phyloP scores from a whole-genome alignment of 30 jellyfish, hydroid and myxozoan genomes.

The Rhopilema esculentum region DNA sequence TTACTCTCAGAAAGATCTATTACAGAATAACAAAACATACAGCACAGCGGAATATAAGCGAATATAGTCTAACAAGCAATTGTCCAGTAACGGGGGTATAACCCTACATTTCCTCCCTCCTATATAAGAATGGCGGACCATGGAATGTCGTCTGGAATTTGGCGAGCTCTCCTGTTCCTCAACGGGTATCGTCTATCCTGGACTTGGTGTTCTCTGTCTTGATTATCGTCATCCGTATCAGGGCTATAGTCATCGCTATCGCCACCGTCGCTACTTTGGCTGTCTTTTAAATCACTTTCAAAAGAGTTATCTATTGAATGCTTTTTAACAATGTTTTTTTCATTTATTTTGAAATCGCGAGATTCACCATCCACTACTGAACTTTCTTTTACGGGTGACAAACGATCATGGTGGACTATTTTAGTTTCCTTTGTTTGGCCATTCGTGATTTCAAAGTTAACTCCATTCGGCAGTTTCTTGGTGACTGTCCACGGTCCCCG shows the following conservation, averaged over 20 bases:
- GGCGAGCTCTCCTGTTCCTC: conserved; percentile 29
- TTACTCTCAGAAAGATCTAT: no score
- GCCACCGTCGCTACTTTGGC: background rate
- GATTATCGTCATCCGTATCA: conserved; percentile 1
- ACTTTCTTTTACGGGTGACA: conserved; percentile 13
- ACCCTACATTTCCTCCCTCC: conserved; percentile 57
- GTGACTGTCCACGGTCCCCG: conserved; percentile 25
- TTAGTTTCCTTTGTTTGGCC: conserved; percentile 1
- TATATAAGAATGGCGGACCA: conserved; percentile 38
- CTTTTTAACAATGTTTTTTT: no score
- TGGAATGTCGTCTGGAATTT: conserved; percentile 35
- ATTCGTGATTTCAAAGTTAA: conserved; percentile 11
- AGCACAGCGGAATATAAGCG: no score
- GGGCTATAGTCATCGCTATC: background rate
- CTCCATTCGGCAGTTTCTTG: conserved; percentile 31
- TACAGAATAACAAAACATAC: no score
- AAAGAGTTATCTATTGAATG: background rate
- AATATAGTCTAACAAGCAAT: no score
- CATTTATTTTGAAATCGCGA: background rate
- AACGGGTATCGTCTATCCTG: conserved; percentile 3
- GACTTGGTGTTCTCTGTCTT: conserved; percentile 21
- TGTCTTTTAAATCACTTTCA: background rate
- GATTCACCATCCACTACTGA: background rate
- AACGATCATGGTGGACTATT: conserved; percentile 48
- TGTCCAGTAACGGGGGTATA: conserved; percentile 60